Evolutionary conservation across 2,888 invertebrate species (phyloP), one percentile per base, ranked within the genome.

Genomic region (Myathropa florea): DNA sequence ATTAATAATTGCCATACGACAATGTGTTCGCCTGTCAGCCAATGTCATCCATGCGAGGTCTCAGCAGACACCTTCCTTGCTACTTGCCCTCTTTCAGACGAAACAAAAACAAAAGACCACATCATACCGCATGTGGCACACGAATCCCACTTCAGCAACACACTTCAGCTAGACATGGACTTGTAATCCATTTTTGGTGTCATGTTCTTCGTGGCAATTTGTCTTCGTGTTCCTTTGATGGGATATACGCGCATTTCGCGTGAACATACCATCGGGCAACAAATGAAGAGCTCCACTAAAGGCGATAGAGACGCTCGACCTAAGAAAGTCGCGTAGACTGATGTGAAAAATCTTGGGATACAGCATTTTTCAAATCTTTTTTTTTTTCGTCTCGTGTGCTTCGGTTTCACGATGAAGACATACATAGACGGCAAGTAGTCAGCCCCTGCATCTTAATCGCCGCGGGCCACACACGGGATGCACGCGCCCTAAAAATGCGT

Each of bases 141-240:
- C 59, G 59, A 81, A 71, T 24, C 46, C 55, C 55, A 21, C n/a
- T n/a, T n/a, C 61, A 64, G 65, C 64, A 73, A 24, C 61, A 61
- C 12, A 3, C n/a, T 61, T 14, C 59, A 65, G 33, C 61, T 70
- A 86, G 77, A 68, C 73, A 83, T 70, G 83, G 86, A 83, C 86
- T 75, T 83, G 72, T 72, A 83, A 88, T 85, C 84, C 89, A 88
- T 89, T 89, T 89, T 88, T 76, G 90, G 89, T 92, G 92, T 91
- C 92, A 91, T 91, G 92, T 91, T 91, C 90, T 92, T 90, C 90
- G 89, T 90, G 89, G 90, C 90, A 90, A 91, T 91, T 91, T 91
- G 92, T 91, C 92, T 91, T 88, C 89, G 89, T 89, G 83, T 68
- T 68, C 36, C 88, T 88, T 88, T 86, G 85, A 82, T 77, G 77